Evolutionary conservation across 2,113 vertebrate species (phyloP), one percentile per base, ranked within the genome.

Genomic region (Vulpes ferrilata): DNA sequence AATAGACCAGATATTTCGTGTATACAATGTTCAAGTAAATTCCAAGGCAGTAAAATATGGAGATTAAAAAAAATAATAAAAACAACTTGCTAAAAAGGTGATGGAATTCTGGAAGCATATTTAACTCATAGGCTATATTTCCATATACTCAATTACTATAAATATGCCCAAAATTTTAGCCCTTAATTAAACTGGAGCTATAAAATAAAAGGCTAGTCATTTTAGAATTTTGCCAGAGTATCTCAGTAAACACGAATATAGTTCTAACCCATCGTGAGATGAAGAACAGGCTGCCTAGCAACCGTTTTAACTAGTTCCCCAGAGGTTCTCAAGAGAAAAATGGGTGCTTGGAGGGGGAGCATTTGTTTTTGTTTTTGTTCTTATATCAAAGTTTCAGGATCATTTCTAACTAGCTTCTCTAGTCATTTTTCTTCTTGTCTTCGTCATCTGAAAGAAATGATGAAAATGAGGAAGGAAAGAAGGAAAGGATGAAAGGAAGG

Each of bases 241-340:
- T 90, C 65, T 97, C 83, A 74, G 2, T 92, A 96, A 94, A 80
- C 86, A 97, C 30, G 57, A 95, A 95, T 94, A 89, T 95, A 95
- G 84, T 95, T 69, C 89, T 82, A 97, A 85, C 6, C 60, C 76
- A n/a, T 53, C 25, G 53, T 93, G 86, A 98, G 88, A 88, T 78
- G 69, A 88, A 76, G 25, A 76, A 69, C 3, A 1, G 96, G 80
- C 95, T 98, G 30, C 83, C 96, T 89, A 96, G 82, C 43, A 97
- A 96, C 93, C 87, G 22, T 55, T 93, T 88, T 78, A 98, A 97
- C 79, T 96, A 97, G 95, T 96, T 83, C 43, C 53, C 35, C 90
- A n/a, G 62, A 98, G 93, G 27, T 96, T 98, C 62, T 67, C 48
- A 86, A 80, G 38, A 43, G 82, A 97, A 95, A 71, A 93, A 67